Evolutionary conservation across 2,888 invertebrate genomes (phyloP), one percentile per base, ranked within the genome.

Genomic region (Syrista parreyssii): DNA sequence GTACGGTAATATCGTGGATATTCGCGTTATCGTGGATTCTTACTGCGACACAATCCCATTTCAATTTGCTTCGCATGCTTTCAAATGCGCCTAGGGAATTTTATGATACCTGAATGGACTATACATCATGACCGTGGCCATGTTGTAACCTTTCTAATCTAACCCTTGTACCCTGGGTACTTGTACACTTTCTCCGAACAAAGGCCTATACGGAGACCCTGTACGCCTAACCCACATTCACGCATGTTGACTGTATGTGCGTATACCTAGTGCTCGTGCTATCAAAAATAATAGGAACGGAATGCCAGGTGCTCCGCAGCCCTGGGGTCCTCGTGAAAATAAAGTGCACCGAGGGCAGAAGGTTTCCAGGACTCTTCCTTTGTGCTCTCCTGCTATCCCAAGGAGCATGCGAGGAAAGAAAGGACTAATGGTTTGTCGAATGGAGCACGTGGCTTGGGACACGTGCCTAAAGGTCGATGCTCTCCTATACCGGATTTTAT

Each of bases 401-500:
- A 71, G 12, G 71, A 71, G 71, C 31, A 71, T 32, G 30, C 31
- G 71, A 30, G 15, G 11, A 11, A 71, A 71, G 71, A 33, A 71
- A 71, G 71, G 76, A 75, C 80, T 79, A 80, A 82, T 79, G 68
- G 79, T 81, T 81, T 80, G 77, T 82, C 82, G 81, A 84, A 82
- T 82, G 81, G 82, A 86, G 85, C 86, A 86, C 85, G 84, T 86
- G 84, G 79, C 83, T 73, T 76, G 80, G 55, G 82, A 83, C 86
- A 86, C 86, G 86, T 86, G 86, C 80, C 83, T 76, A 81, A 86
- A 86, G 86, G 86, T 86, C 86, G 77, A 83, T 84, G 86, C 75
- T 83, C 85, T 83, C 78, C 79, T 82, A 82, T 79, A 82, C 84
- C 81, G 82, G 84, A 86, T 86, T 86, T 85, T 82, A 79, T 86